phyloP scores from a whole-genome alignment of 2,113 vertebrate genomes.

The Motacilla tschutschensis region DNA sequence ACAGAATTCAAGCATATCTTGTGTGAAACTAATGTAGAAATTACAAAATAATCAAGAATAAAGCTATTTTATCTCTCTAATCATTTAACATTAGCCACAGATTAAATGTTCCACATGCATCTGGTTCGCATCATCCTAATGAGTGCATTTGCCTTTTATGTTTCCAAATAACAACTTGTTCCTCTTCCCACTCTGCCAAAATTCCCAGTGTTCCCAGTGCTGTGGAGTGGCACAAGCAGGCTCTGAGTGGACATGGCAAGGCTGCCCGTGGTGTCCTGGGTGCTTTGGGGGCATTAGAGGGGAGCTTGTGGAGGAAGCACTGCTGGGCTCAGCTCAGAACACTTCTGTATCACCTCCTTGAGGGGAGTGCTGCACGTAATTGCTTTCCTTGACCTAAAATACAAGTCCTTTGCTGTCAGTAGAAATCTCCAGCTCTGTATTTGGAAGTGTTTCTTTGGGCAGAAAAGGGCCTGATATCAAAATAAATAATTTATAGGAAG shows the following conservation, averaged over 20 bases:
- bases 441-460: constrained; percentile 33
- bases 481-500: constrained; percentile 44
- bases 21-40: not conserved
- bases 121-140: not conserved
- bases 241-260: not conserved
- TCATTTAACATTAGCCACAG: not conserved
- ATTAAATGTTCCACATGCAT: not conserved
- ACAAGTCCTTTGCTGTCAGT: not conserved
- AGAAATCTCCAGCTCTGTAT: constrained; percentile 1
- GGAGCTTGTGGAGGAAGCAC: not conserved
- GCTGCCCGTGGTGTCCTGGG: not conserved
- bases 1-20: not conserved
- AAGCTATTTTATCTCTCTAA: not conserved
- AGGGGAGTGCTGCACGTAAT: not conserved
- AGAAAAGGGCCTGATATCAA: constrained; percentile 41
- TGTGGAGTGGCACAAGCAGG: not conserved
- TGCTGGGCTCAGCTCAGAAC: not conserved
- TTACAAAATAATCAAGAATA: not conserved
- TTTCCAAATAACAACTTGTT: not conserved
- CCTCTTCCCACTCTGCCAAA: not conserved
- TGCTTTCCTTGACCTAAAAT: constrained; percentile 29
- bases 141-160: not conserved
- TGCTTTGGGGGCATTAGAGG: not conserved
- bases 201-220: not conserved
- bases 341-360: not conserved